phyloP scores from a whole-genome alignment of 1,140 invertebrate species.

The Aphidius gifuensis region DNA sequence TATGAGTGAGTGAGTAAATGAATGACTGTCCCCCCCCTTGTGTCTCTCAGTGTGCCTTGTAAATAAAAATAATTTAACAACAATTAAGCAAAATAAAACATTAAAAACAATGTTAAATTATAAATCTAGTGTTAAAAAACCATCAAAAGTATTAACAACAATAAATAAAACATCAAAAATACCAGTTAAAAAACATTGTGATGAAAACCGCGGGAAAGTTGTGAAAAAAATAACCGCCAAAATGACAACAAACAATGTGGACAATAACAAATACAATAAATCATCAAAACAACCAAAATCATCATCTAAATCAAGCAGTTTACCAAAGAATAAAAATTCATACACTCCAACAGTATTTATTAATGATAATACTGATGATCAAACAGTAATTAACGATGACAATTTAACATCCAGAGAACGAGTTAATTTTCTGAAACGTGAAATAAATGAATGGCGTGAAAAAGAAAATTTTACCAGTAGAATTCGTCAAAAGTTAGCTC shows the following conservation, averaged over 20 bases:
- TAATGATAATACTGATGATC: constrained; percentile 3
- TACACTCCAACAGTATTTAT: constrained; percentile 11
- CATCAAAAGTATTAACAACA: too few species aligned
- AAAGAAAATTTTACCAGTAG: constrained; percentile 19
- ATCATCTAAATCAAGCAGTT: neutral
- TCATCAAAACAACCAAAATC: neutral
- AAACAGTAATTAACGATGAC: constrained; percentile 5
- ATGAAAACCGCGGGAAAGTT: too few species aligned
- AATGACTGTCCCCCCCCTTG: too few species aligned
- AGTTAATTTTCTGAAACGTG: constrained; percentile 20
- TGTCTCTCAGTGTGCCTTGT: too few species aligned
- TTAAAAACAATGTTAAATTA: too few species aligned
- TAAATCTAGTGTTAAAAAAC: too few species aligned
- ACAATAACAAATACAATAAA: neutral
- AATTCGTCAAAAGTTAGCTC: constrained; percentile 15
- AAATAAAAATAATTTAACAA: too few species aligned
- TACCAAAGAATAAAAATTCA: neutral
- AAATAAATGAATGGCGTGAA: constrained; percentile 29
- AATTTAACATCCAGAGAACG: constrained; percentile 14
- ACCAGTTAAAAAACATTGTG: too few species aligned
- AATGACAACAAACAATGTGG: neutral
- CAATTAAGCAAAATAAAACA: too few species aligned
- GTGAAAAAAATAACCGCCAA: neutral
- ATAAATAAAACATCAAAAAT: too few species aligned
- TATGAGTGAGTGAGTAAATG: too few species aligned